A percentile compares a stretch with the other conserved stretches of the same genome.
Evolutionary conservation across 92 coral and sea anemone species (phyloP).

Genomic region (Paragorgia papillata): DNA sequence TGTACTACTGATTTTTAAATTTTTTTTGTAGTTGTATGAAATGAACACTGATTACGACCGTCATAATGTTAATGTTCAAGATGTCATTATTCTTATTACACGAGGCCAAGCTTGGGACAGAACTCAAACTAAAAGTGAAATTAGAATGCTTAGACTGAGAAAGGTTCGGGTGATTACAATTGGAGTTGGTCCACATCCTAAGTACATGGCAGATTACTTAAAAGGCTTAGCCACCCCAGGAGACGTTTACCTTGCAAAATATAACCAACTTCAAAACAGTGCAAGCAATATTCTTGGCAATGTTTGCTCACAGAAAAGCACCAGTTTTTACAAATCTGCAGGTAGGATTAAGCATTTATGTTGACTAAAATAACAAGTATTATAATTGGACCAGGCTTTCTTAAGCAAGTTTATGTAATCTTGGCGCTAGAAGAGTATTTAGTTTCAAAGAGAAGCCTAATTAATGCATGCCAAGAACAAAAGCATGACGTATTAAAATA

Average conservation of each 20-base stretch:
- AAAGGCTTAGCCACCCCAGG: not conserved
- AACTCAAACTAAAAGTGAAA: conserved; percentile 1
- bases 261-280: not conserved
- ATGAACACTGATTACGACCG: not conserved
- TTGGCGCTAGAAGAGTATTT: too few relatives aligned
- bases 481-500: too few relatives aligned
- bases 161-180: conserved; percentile 10
- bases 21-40: not conserved
- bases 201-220: not conserved
- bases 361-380: too few relatives aligned
- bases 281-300: not conserved
- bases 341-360: too few relatives aligned
- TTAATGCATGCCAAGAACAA: too few relatives aligned
- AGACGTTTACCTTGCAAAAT: not conserved
- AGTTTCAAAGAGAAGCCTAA: too few relatives aligned
- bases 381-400: too few relatives aligned
- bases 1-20: not conserved
- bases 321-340: too few relatives aligned
- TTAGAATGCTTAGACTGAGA: not conserved
- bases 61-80: conserved; percentile 22
- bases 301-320: conserved; percentile 26
- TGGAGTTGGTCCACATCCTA: conserved; percentile 16
- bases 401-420: too few relatives aligned
- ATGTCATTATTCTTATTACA: conserved; percentile 21
- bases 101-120: conserved; percentile 18